Base-by-base conservation (phyloP, 1,140 invertebrate genomes). In the Diachasma alloeum region DNA sequence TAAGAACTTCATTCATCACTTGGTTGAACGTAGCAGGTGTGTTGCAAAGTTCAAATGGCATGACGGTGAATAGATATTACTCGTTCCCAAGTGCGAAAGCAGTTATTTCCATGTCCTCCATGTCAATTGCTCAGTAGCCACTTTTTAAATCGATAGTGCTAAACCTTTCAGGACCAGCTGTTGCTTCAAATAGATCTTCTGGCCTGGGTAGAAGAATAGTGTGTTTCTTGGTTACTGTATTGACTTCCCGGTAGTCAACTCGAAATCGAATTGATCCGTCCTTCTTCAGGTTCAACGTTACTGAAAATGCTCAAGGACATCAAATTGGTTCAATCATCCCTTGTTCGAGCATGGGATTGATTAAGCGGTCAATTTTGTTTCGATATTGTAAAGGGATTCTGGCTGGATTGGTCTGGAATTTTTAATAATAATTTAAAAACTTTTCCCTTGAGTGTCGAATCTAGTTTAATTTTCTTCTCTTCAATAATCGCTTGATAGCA, bases 201-300 rank as follows among this genome's bases (percentile, higher is more conserved):
- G 86, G 83, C 1, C 79, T 19, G 0, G 83, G 82, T 0, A 86
- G 22, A 0, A 81, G 79, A 9, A 83, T 82, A 0, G 80, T 77
- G 24, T 79, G 81, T 15, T 84, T 80, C 1, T 81, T 81, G 0
- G 89, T 91, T 0, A 88, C 79, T 0, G 37, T 39, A 77, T 92
- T 92, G 0, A 91, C 42, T 44, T 67, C 22, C 4, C 88, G 68
- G 68, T 86, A 90, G 80, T 92, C 89, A 0, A 91, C 79, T 78
- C 90, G 91, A 71, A 91, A 90, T 15, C 91, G 63, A 0, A 81
- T 78, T 0, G 76, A 78, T 0, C 85, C 86, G 74, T 92, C 89
- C 22, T 78, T 89, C 80, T 92, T 93, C 9, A 74, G 13, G 1
- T 8, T 19, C 1, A 56, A 76, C 4, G 91, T 85, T 0, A 91